These are phyloP conservation scores for Tragelaphus scriptus DNA, from an alignment of 2,113 vertebrate species.

Conservation along the genomic window DNA sequence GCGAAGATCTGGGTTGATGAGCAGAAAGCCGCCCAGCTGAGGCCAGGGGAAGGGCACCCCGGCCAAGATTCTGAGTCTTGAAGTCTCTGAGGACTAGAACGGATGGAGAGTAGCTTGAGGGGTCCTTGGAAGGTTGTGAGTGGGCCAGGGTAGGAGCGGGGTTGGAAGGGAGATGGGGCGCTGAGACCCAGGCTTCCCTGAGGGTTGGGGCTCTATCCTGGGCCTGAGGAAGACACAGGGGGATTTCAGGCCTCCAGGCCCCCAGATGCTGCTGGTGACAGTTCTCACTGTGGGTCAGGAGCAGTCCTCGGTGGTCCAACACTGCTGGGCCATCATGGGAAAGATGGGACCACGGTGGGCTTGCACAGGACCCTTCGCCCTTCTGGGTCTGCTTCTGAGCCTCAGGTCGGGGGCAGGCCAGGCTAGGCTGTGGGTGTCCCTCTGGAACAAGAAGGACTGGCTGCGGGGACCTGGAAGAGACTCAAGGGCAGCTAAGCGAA, in stretches of 20 bases:
- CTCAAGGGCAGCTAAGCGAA: no score
- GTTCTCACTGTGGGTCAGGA: neutral
- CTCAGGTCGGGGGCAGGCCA: neutral
- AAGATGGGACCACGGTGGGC: neutral
- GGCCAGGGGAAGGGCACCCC: neutral
- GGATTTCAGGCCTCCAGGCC: neutral
- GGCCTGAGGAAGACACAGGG: no score
- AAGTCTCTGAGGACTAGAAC: neutral
- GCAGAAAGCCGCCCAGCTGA: neutral
- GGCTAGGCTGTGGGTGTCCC: neutral
- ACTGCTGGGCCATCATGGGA: neutral
- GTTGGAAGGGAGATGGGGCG: neutral
- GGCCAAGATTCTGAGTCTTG: neutral
- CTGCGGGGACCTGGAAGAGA: neutral
- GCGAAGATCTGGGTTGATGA: neutral
- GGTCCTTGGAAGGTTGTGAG: neutral
- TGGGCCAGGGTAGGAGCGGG: neutral
- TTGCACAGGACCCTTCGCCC: neutral
- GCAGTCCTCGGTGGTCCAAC: neutral
- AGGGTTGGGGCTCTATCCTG: neutral
- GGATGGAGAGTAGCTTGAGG: neutral
- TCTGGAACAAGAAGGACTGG: neutral
- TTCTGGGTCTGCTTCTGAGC: neutral
- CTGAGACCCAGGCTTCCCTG: rapidly evolving
- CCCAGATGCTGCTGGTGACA: neutral